Conservation (phyloP, 2,888 invertebrate species). For the Caenorhabditis imperialis region DNA sequence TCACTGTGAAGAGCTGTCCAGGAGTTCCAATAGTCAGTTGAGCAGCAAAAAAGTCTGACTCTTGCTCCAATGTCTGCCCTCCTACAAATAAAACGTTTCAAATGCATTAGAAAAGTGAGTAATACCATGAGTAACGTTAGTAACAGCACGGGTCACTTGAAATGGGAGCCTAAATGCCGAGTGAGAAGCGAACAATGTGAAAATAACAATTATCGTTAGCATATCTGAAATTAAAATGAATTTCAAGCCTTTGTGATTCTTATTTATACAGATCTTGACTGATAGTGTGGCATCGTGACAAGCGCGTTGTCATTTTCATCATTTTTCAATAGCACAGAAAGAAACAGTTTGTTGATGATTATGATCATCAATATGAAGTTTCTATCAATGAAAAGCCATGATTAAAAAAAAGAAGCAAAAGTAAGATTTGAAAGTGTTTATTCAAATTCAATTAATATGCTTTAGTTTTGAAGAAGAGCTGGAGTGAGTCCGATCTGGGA, state of each 20-base stretch:
- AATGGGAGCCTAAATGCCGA: conserved; percentile 34
- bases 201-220: conserved; percentile 17
- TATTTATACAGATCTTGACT: conserved; percentile 8
- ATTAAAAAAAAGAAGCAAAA: no score
- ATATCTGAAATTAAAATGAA: conserved; percentile 14
- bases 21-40: conserved; percentile 48
- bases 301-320: conserved; percentile 47
- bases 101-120: background rate
- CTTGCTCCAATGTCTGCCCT: conserved; percentile 46
- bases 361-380: no score
- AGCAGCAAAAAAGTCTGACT: conserved; percentile 24
- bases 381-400: no score
- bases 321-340: no score
- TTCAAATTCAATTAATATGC: no score
- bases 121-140: conserved; percentile 42
- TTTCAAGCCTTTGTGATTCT: conserved; percentile 7
- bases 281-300: conserved; percentile 49
- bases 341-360: no score
- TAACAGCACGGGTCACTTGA: conserved; percentile 16
- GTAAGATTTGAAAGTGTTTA: no score
- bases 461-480: conserved; percentile 39
- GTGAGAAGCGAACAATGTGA: conserved; percentile 15
- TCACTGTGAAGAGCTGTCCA: conserved; percentile 48
- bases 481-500: conserved; percentile 32
- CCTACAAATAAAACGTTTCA: conserved; percentile 12